phyloP scores from a whole-genome alignment of 2,113 vertebrate genomes.

The Toxostoma redivivum region DNA sequence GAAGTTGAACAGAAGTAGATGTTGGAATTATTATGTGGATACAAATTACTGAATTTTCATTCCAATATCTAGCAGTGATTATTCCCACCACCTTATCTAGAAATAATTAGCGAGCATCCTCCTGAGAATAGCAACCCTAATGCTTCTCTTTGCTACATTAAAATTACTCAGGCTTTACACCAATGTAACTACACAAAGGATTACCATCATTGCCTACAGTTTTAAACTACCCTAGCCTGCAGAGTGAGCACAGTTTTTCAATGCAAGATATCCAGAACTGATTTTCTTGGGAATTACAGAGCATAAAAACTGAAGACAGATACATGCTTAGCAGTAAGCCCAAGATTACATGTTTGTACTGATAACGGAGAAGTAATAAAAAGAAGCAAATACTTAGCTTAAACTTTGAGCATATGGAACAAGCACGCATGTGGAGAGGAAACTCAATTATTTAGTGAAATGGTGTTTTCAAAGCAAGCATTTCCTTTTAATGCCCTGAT shows the following conservation, averaged over 20 bases:
- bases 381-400: conserved; percentile 6
- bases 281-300: conserved; percentile 23
- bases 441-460: conserved; percentile 50
- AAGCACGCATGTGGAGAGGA: background rate
- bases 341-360: background rate
- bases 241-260: background rate
- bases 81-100: conserved; percentile 1
- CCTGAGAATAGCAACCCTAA: background rate
- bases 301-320: conserved; percentile 32
- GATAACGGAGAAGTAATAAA: conserved; percentile 35
- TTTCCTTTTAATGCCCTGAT: background rate
- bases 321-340: background rate
- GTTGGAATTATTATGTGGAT: background rate
- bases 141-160: background rate
- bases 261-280: background rate
- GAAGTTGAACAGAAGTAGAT: background rate
- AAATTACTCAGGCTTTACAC: conserved; percentile 5
- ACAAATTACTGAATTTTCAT: background rate
- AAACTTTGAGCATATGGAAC: conserved; percentile 36
- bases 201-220: background rate
- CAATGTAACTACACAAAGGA: conserved; percentile 20
- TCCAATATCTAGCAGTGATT: conserved; percentile 19
- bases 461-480: background rate
- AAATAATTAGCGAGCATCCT: conserved; percentile 31
- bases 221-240: conserved; percentile 17